Evolutionary conservation across 2,113 vertebrate species (phyloP).

Genomic region (Oenanthe oenanthe): DNA sequence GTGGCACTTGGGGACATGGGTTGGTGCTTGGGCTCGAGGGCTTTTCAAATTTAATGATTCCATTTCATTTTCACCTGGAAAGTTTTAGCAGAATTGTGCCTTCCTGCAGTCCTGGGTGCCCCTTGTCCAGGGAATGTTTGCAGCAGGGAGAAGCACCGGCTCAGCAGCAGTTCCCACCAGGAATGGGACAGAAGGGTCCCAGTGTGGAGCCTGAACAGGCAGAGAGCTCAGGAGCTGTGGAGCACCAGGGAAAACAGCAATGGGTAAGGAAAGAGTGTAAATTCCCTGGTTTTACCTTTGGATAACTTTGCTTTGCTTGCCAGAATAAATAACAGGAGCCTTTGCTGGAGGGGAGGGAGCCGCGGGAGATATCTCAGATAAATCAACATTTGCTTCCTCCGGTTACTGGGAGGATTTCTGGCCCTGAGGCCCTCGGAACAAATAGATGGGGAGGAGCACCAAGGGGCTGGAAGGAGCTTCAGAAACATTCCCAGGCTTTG

Average conservation of each 20-base stretch:
- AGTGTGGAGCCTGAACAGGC: rapidly evolving
- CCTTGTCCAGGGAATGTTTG: background rate
- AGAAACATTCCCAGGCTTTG: background rate
- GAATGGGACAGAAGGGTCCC: background rate
- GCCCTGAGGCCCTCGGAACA: background rate
- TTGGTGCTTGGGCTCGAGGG: background rate
- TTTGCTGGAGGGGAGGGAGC: background rate
- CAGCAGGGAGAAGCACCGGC: background rate
- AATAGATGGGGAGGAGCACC: background rate
- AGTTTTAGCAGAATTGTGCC: rapidly evolving
- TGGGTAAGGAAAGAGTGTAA: rapidly evolving
- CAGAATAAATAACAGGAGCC: background rate
- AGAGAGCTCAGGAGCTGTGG: background rate
- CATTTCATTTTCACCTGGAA: background rate
- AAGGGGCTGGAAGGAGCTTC: background rate
- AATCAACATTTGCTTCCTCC: background rate
- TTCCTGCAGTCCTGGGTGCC: background rate
- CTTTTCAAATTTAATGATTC: rapidly evolving
- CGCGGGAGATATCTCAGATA: background rate
- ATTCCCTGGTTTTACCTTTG: background rate
- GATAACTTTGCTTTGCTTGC: background rate
- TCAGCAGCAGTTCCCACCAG: background rate
- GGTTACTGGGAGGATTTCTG: background rate
- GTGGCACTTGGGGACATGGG: background rate
- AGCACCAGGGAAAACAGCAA: background rate